Evolutionary conservation across 53 echinoderm and acorn worm genomes (phyloP).

Genomic region (Holothuria scabra): DNA sequence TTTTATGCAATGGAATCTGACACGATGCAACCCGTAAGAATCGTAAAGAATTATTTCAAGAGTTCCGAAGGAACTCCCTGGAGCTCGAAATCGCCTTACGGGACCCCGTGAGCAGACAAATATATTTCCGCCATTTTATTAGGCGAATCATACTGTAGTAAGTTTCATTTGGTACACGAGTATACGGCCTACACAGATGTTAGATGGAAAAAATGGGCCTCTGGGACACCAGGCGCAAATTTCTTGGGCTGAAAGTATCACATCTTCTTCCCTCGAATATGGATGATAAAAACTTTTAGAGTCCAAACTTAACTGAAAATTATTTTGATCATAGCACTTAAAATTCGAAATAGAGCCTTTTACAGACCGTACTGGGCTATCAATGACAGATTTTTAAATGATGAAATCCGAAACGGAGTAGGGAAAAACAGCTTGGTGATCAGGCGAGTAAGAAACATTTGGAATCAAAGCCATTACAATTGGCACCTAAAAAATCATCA

Average conservation of each 20-base stretch:
- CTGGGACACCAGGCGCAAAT: constrained; percentile 3
- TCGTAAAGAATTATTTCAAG: constrained; percentile 53
- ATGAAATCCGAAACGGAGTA: constrained; percentile 28
- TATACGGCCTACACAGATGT: constrained; percentile 35
- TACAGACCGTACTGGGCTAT: constrained; percentile 22
- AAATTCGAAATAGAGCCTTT: constrained; percentile 31
- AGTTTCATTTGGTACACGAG: constrained; percentile 26
- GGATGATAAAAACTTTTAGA: constrained; percentile 30
- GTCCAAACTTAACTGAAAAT: constrained; percentile 44
- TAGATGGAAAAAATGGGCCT: constrained; percentile 44
- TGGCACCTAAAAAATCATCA: constrained; percentile 52
- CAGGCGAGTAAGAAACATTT: constrained; percentile 2
- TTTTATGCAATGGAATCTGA: constrained; percentile 43
- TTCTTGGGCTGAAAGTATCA: constrained; percentile 34
- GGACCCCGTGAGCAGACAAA: constrained; percentile 46
- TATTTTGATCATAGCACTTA: constrained; percentile 44
- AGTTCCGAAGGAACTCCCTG: constrained; percentile 46
- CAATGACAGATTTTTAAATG: constrained; percentile 50
- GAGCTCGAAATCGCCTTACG: constrained; percentile 33
- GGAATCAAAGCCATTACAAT: constrained; percentile 39
- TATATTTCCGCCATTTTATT: constrained; percentile 52
- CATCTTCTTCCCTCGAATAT: not conserved
- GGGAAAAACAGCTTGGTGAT: constrained; percentile 23
- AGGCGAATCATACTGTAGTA: constrained; percentile 29
- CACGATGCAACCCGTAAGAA: constrained; percentile 39